Evolutionary conservation across 2,888 invertebrate genomes (phyloP).

Genomic region (Drosophila affinis): DNA sequence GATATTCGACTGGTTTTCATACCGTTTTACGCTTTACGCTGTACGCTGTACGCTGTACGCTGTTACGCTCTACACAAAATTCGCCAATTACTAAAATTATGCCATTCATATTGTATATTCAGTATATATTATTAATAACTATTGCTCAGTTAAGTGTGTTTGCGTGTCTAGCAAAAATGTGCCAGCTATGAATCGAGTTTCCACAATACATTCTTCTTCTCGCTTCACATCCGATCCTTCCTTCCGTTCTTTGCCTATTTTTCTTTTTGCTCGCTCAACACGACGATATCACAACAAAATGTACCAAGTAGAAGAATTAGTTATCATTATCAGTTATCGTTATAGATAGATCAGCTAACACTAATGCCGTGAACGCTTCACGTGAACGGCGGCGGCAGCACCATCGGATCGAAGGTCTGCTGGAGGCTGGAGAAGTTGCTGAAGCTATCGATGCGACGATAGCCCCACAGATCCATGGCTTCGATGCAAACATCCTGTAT

Average conservation of each 20-base stretch:
- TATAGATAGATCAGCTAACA: slow-evolving; percentile 22
- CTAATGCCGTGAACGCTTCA: slow-evolving; percentile 67
- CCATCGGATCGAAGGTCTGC: slow-evolving; percentile 86
- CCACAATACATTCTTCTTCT: slow-evolving; percentile 27
- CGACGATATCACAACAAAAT: slow-evolving; percentile 79
- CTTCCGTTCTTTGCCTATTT: slow-evolving; percentile 19
- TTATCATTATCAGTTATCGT: slow-evolving; percentile 66
- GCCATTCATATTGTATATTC: slow-evolving; percentile 45
- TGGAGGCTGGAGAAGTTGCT: slow-evolving; percentile 84
- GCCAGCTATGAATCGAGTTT: slow-evolving; percentile 57
- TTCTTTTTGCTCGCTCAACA: slow-evolving; percentile 75
- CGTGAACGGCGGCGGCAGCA: slow-evolving; percentile 83
- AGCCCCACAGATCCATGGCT: slow-evolving; percentile 94
- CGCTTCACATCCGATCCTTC: not conserved
- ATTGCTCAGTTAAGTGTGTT: slow-evolving; percentile 75
- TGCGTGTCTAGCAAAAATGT: slow-evolving; percentile 70
- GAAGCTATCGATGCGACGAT: slow-evolving; percentile 87
- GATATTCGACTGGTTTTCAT: slow-evolving; percentile 67
- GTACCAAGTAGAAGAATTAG: slow-evolving; percentile 79
- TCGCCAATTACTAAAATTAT: slow-evolving; percentile 78
- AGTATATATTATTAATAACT: slow-evolving; percentile 64
- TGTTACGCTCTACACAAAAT: slow-evolving; percentile 70
- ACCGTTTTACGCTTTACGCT: slow-evolving; percentile 50
- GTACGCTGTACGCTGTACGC: slow-evolving; percentile 27
- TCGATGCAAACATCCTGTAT: slow-evolving; percentile 88